A percentile compares a stretch with the other conserved stretches of the same genome.
Evolutionary conservation across 2,113 vertebrate species (phyloP).

Genomic region (Dendrocopos noguchii): DNA sequence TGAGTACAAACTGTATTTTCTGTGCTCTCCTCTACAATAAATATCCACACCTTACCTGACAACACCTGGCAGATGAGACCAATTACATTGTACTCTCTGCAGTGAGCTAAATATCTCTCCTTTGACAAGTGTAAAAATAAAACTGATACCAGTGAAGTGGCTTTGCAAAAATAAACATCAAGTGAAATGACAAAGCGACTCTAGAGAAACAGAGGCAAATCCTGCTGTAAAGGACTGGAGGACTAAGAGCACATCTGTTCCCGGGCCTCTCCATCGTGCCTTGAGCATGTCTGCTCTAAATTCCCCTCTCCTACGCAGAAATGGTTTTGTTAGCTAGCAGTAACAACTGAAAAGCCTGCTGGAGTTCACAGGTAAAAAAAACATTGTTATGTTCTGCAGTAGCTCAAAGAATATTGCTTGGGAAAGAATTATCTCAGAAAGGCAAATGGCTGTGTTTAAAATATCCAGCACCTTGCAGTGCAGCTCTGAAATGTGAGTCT

Average conservation of each 20-base stretch:
- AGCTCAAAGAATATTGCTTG: neutral
- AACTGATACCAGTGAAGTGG: neutral
- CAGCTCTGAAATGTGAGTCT: neutral
- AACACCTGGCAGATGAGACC: neutral
- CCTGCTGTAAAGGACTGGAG: neutral
- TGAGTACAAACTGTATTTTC: neutral
- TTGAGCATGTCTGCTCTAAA: neutral
- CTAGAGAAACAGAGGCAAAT: neutral
- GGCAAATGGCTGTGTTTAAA: neutral
- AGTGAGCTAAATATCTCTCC: neutral
- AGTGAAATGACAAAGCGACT: neutral
- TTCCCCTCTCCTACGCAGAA: neutral
- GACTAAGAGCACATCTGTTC: neutral
- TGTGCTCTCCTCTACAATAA: slow-evolving; percentile 1
- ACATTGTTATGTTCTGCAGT: neutral
- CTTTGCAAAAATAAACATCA: neutral
- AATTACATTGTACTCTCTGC: neutral
- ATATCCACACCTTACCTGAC: neutral
- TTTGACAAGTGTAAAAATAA: slow-evolving; percentile 5
- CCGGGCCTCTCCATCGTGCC: neutral
- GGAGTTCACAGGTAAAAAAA: neutral
- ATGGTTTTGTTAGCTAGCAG: neutral
- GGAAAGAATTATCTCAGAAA: neutral
- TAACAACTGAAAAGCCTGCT: neutral
- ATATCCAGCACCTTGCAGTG: neutral